Base-by-base conservation (phyloP, 2,888 invertebrate genomes). In the Brassicogethes aeneus region DNA sequence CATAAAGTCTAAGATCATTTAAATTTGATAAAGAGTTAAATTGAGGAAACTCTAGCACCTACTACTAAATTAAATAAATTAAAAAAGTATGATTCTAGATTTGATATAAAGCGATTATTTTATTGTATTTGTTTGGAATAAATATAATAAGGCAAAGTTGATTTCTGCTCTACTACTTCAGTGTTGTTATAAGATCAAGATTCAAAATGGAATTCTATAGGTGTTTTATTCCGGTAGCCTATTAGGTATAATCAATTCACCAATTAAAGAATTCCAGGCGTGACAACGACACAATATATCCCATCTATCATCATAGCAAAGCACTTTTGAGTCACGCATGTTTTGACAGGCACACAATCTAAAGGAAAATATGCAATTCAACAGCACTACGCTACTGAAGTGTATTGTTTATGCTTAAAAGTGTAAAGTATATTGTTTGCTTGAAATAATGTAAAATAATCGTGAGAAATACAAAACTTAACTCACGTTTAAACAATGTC, bases 221-320 rank as follows among this genome's bases (percentile, higher is more conserved):
- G 10, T 10, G 10, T 23, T 23, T 12, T 32, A 32, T 32, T 32
- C 48, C 50, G 40, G 52, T 53, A 52, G 51, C 50, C 52, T 51
- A 51, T 53, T 52, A 52, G 52, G 41, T 42, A 43, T 46, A 48
- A 50, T 49, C 50, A 51, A 50, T 51, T 47, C 48, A 41, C 50
- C 53, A 54, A 54, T 54, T 54, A 54, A 53, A 43, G 49, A 51
- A 55, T 55, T 52, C 53, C 49, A 44, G 33, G 31, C 42, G 43
- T 31, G 36, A 42, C 36, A 42, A 43, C 44, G 40, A 31, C 40
- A 43, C 41, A 48, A 44, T 42, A n/a, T n/a, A 39, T 38, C 36
- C 44, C 45, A 41, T 45, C 48, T 45, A 45, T 46, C 47, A 43
- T 15, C 12, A 12, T 5, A 8, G 12, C 23, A 5, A 5, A 23